These are phyloP conservation scores for Lepisosteus osseus DNA, from an alignment of 2,113 vertebrate species.

Conservation along the genomic window DNA sequence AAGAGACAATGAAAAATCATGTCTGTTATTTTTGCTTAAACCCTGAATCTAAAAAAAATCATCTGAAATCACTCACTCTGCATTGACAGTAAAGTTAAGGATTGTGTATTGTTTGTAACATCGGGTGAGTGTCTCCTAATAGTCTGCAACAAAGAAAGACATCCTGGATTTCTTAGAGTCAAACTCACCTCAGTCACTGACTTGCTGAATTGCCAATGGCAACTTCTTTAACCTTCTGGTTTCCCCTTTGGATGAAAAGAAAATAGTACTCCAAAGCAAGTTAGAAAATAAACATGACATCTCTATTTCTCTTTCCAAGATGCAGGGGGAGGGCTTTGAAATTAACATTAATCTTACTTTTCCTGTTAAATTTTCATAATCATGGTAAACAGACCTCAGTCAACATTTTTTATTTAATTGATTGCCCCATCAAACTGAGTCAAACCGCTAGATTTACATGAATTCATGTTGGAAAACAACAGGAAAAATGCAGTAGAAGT, in stretches of 20 bases:
- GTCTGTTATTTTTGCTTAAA: not conserved
- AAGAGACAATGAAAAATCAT: not conserved
- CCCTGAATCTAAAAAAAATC: not conserved
- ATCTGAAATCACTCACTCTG: not conserved
- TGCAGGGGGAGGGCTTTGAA: too few species aligned
- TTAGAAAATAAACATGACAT: not conserved
- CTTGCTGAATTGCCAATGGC: not conserved
- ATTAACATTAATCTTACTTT: too few species aligned
- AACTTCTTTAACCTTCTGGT: slow-evolving; percentile 4
- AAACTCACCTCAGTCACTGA: not conserved
- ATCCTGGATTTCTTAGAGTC: not conserved
- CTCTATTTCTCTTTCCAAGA: not conserved
- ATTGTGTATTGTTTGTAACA: not conserved
- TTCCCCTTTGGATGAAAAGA: slow-evolving; percentile 3
- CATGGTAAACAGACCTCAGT: too few species aligned
- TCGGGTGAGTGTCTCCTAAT: not conserved
- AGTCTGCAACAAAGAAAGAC: not conserved
- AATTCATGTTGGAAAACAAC: too few species aligned
- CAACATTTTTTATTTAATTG: too few species aligned
- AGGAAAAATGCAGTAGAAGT: too few species aligned
- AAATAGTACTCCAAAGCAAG: not conserved
- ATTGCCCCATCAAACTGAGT: too few species aligned
- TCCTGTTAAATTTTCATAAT: too few species aligned
- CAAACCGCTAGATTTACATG: too few species aligned
- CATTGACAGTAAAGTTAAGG: not conserved